Evolutionary conservation across 2,797 vertebrate species (phyloP).

Genomic region (Syngnathus rostellatus): DNA sequence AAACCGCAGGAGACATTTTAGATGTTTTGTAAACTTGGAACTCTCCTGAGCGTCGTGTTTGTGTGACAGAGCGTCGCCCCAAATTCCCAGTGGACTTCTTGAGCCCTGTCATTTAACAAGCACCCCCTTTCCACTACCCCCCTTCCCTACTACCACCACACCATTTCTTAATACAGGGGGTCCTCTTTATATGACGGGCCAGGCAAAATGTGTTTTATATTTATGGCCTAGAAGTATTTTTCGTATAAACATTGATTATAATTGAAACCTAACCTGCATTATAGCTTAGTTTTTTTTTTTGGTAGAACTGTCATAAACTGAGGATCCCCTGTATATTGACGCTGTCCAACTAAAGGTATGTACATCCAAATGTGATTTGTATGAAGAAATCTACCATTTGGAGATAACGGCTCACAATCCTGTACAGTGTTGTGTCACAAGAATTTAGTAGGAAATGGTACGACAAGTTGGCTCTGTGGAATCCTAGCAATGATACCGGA

Average conservation of each 20-base stretch:
- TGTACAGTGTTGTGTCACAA: background rate
- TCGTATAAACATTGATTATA: background rate
- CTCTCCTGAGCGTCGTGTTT: conserved; percentile 66
- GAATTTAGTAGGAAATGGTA: conserved; percentile 1
- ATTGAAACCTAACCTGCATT: background rate
- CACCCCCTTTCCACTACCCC: no score
- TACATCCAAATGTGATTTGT: background rate
- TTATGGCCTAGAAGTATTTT: background rate
- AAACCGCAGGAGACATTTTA: conserved; percentile 65
- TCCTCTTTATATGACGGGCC: background rate
- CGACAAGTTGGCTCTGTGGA: background rate
- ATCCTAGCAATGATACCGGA: background rate
- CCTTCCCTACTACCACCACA: background rate
- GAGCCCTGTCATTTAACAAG: conserved; percentile 16
- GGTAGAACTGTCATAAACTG: background rate
- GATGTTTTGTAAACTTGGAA: conserved; percentile 71
- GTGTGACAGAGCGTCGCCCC: conserved; percentile 57
- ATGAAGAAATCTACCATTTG: background rate
- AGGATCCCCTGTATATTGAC: background rate
- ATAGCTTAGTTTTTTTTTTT: background rate
- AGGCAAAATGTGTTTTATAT: background rate
- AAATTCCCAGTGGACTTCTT: conserved; percentile 37
- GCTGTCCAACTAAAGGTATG: background rate
- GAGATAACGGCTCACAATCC: background rate
- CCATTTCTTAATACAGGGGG: background rate